These are phyloP conservation scores for Rotaria macrura DNA, from an alignment of 2,888 invertebrate species.

Conservation along the genomic window DNA sequence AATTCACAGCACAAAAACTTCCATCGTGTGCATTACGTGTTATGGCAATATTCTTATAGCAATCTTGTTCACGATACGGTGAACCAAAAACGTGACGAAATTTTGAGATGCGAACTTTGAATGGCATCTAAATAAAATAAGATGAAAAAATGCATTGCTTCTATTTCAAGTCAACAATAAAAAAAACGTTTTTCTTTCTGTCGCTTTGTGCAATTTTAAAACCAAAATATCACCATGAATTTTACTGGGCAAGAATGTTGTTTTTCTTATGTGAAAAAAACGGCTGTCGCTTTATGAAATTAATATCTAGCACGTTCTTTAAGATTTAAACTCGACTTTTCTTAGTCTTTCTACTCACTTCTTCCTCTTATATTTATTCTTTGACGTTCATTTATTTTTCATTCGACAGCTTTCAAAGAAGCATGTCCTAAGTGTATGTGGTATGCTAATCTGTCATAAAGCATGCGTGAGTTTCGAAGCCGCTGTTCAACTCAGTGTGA, in stretches of 20 bases:
- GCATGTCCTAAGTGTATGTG: background rate
- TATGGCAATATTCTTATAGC: conserved; percentile 83
- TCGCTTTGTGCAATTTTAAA: too few species aligned
- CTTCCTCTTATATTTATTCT: background rate
- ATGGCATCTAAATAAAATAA: conserved; percentile 30
- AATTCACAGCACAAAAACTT: conserved; percentile 84
- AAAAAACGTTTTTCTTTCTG: background rate
- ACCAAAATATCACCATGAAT: too few species aligned
- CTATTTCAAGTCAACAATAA: too few species aligned
- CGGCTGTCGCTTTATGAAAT: too few species aligned
- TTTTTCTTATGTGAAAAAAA: too few species aligned
- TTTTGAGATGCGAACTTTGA: conserved; percentile 32
- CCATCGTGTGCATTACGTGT: conserved; percentile 80
- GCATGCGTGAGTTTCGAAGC: background rate
- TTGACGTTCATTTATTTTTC: background rate
- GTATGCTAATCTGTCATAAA: background rate
- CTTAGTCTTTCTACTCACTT: background rate
- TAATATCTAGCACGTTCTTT: too few species aligned
- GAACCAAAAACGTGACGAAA: conserved; percentile 91
- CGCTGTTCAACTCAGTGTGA: background rate
- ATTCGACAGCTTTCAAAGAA: background rate
- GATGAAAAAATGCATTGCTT: too few species aligned
- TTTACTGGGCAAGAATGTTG: too few species aligned
- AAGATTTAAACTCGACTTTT: background rate
- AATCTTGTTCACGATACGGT: conserved; percentile 73